A percentile compares a stretch with the other conserved stretches of the same genome.
phyloP scores from a whole-genome alignment of 1,140 invertebrate species.

The Eurosta solidaginis region DNA sequence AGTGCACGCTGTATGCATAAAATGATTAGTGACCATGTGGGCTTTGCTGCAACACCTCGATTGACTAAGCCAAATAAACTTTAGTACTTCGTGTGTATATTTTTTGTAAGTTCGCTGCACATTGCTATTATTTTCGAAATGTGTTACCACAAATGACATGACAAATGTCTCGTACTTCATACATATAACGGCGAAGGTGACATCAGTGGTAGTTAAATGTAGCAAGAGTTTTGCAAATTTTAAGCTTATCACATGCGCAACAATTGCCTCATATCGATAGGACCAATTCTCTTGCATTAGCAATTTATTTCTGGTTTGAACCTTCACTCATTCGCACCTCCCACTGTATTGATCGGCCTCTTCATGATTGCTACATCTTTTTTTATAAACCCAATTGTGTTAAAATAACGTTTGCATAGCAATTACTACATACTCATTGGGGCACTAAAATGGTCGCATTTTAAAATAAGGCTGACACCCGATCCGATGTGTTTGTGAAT shows the following conservation, averaged over 20 bases:
- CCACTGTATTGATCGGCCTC: no score
- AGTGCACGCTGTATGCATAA: not conserved
- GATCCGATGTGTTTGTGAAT: no score
- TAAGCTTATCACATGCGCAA: not conserved
- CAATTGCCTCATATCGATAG: no score
- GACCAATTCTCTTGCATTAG: no score
- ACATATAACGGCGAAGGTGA: not conserved
- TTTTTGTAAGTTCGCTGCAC: not conserved
- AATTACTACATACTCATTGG: no score
- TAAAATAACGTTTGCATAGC: no score
- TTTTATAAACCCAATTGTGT: no score
- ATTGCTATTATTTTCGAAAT: not conserved
- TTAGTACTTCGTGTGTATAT: not conserved
- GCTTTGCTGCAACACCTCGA: not conserved
- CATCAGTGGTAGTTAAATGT: not conserved
- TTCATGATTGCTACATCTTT: no score
- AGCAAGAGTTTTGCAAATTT: not conserved
- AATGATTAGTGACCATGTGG: not conserved
- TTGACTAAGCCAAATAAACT: not conserved
- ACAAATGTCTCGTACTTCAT: constrained; percentile 48
- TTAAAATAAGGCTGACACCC: no score
- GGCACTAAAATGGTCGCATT: no score
- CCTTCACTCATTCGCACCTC: no score
- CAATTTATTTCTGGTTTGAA: no score
- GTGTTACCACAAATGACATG: constrained; percentile 45